These are phyloP conservation scores for Sesamia nonagrioides DNA, from an alignment of 1,140 invertebrate genomes.

Conservation along the genomic window DNA sequence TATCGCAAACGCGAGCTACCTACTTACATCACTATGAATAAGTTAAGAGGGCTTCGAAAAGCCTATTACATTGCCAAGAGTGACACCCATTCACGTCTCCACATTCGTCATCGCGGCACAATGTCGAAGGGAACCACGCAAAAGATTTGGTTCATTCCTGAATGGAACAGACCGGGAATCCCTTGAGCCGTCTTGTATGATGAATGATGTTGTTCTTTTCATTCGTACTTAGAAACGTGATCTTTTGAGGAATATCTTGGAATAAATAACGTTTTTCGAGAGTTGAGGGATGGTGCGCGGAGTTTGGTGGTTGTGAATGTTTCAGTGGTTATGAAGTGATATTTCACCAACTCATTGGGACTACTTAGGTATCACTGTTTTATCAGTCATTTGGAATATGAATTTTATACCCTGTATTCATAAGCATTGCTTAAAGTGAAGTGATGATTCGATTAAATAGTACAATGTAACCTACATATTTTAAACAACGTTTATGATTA, in stretches of 20 bases:
- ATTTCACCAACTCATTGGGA: no score
- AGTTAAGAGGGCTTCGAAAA: constrained; percentile 49
- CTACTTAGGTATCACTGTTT: no score
- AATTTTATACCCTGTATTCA: no score
- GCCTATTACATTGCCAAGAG: constrained; percentile 54
- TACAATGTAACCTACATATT: no score
- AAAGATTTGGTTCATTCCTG: constrained; percentile 78
- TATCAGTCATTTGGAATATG: no score
- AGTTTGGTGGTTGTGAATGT: not conserved
- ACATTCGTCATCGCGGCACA: constrained; percentile 64
- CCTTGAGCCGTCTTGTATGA: constrained; percentile 74
- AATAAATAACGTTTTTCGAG: constrained; percentile 40
- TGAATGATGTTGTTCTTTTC: constrained; percentile 80
- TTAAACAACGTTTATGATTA: no score
- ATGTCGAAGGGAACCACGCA: constrained; percentile 63
- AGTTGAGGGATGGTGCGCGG: not conserved
- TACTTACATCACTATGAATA: constrained; percentile 48
- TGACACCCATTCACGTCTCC: constrained; percentile 51
- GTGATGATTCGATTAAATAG: no score
- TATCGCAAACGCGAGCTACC: not conserved
- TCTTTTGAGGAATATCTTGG: constrained; percentile 56
- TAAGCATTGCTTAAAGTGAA: no score
- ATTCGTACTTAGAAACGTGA: constrained; percentile 72
- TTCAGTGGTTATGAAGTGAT: not conserved
- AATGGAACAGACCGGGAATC: constrained; percentile 72